A percentile compares a stretch with the other conserved stretches of the same genome.
phyloP scores from a whole-genome alignment of 2,888 invertebrate species.

The Lacanobia wlatinum region DNA sequence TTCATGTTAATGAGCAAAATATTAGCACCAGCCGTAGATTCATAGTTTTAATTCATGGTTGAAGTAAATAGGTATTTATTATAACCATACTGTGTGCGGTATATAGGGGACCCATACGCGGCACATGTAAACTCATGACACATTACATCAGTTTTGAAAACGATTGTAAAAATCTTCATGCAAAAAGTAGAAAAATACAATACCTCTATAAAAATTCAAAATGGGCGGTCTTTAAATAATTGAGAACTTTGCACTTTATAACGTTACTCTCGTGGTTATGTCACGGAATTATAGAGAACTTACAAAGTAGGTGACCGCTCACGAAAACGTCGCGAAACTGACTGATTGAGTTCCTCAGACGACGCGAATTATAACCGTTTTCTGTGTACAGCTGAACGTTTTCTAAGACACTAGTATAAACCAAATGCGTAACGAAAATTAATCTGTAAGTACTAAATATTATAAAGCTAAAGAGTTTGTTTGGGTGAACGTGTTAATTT shows the following conservation, averaged over 20 bases:
- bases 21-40: not conserved
- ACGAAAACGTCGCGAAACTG: slow-evolving; percentile 42
- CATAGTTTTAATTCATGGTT: not conserved
- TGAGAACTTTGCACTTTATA: slow-evolving; percentile 39
- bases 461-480: not conserved
- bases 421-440: slow-evolving; percentile 10
- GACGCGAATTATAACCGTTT: slow-evolving; percentile 52
- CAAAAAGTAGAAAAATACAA: not conserved
- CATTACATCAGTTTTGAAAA: slow-evolving; percentile 46
- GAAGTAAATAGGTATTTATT: not conserved
- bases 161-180: not conserved
- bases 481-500: too few species aligned
- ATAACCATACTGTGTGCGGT: not conserved
- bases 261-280: not conserved
- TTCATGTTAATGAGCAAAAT: not conserved
- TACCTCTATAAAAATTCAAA: slow-evolving; percentile 12
- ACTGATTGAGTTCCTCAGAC: slow-evolving; percentile 43
- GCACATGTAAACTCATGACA: slow-evolving; percentile 31
- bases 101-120: not conserved
- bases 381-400: slow-evolving; percentile 33
- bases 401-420: slow-evolving; percentile 27
- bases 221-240: not conserved
- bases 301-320: slow-evolving; percentile 36
- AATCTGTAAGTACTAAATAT: not conserved
- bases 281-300: slow-evolving; percentile 30